Base-by-base conservation (phyloP, 1,140 invertebrate species). In the Ladona fulva region DNA sequence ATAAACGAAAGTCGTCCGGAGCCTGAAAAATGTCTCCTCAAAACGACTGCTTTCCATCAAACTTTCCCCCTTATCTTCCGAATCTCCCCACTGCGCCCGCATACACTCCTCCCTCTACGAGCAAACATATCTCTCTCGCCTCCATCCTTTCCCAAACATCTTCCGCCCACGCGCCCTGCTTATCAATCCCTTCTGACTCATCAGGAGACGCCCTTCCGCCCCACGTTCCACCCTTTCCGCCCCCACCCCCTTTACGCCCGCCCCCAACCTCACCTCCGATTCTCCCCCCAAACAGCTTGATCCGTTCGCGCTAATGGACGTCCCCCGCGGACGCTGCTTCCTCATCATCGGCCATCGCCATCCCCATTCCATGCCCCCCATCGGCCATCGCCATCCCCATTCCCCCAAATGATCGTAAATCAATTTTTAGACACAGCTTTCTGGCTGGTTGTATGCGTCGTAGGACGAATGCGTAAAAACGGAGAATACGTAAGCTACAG, bases 41-140 rank as follows among this genome's bases (percentile, higher is more conserved):
- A 52, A 66, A 66, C 16, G 52, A 66, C 52, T 66, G 52, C 52
- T 66, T 66, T 66, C 52, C 52, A 66, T 66, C 52, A 66, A 66
- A 66, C 52, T 66, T 66, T 66, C 52, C 52, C n/a, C 29, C 52
- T 22, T 66, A 66, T 66, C n/a, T 66, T 3, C 52, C 52, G 52
- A 37, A 37, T 37, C 29, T n/a, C 44, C 44, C 44, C 44, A 10
- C 19, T 19, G 44, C 44, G 16, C 52, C 52, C 52, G n/a, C 52
- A 66, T 22, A 6, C 52, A 66, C 52, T 66, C 52, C 52, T 3
- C 52, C 52, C 52, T 66, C 29, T 8, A n/a, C n/a, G n/a, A n/a
- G 14, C 52, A 66, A 19, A 66, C 52, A 66, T 66, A 66, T 66
- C 52, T 66, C 52, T 16, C n/a, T 12, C 44, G 19, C 44, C 19